Percentiles rank a stretch among this genome's conserved stretches.
Conservation (phyloP, 2,113 vertebrate genomes). For the Carassius gibelio region DNA sequence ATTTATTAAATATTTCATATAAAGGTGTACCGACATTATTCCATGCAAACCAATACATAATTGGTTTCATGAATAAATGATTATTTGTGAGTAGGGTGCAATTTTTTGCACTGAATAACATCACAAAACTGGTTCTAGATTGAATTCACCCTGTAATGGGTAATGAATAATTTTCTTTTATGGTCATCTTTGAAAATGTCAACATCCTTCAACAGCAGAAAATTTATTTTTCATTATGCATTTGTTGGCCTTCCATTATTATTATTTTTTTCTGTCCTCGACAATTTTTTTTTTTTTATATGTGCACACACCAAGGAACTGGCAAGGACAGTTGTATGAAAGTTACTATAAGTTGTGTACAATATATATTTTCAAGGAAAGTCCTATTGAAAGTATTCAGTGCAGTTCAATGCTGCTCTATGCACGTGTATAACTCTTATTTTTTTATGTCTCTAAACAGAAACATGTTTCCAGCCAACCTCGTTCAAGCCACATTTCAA, state of each 20-base stretch:
- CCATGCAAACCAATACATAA: too few relatives aligned
- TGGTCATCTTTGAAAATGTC: background rate
- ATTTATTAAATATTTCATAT: too few relatives aligned
- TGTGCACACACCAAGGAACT: background rate
- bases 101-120: too few relatives aligned
- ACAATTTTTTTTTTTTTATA: too few relatives aligned
- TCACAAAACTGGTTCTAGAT: too few relatives aligned
- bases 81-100: too few relatives aligned
- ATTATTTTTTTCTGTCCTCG: background rate
- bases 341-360: background rate
- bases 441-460: constrained; percentile 71
- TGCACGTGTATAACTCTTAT: too few relatives aligned
- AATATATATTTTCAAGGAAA: background rate
- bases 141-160: background rate
- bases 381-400: background rate
- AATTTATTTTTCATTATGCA: background rate
- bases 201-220: background rate
- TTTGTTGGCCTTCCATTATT: background rate
- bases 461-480: constrained; percentile 97
- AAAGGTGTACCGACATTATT: too few relatives aligned
- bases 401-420: background rate
- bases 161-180: background rate
- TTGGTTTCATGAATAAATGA: too few relatives aligned
- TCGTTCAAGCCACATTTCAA: constrained; percentile 97
- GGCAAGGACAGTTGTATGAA: background rate